Conservation (phyloP, 2,113 vertebrate genomes). For the Pygathrix nemaeus region DNA sequence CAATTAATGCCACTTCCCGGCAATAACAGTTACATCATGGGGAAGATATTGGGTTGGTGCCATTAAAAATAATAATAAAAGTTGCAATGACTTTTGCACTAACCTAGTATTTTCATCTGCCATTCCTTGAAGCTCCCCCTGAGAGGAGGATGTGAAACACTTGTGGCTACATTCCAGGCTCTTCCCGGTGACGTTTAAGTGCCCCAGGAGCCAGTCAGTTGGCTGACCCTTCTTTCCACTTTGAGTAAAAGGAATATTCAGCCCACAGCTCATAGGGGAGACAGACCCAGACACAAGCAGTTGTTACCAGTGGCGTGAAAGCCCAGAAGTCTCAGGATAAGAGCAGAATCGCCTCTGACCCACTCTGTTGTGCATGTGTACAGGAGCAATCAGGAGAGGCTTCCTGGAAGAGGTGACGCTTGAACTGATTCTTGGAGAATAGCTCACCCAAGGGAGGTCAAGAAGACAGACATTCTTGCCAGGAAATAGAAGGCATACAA, state of each 20-base stretch:
- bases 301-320: background rate
- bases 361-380: background rate
- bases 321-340: background rate
- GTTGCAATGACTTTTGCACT: too few species aligned
- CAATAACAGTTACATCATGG: conserved; percentile 88
- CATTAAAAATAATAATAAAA: too few species aligned
- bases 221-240: background rate
- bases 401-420: background rate
- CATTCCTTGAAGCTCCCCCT: conserved; percentile 84
- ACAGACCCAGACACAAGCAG: background rate
- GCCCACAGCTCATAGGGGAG: background rate
- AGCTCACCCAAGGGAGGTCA: background rate
- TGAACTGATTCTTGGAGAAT: background rate
- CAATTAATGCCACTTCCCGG: conserved; percentile 89
- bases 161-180: background rate
- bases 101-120: conserved; percentile 83
- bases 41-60: conserved; percentile 76
- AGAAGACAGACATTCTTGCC: background rate
- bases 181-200: background rate
- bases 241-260: background rate
- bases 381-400: background rate
- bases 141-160: background rate
- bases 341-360: background rate
- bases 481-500: background rate
- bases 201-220: background rate